These are phyloP conservation scores for Drosophila kikkawai DNA, from an alignment of 1,140 invertebrate genomes.

Conservation along the genomic window DNA sequence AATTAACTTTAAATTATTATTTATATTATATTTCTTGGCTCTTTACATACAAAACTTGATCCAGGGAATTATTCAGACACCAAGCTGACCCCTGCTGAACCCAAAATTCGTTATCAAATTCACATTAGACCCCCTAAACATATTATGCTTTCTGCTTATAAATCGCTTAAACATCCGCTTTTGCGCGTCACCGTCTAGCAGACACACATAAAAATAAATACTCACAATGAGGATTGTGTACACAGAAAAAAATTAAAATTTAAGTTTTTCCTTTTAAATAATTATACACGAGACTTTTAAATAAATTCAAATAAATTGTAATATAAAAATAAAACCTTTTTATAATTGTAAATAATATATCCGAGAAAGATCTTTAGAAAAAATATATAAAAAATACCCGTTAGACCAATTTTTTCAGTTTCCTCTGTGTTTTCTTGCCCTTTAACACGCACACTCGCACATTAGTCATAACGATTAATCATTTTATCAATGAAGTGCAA, in stretches of 20 bases:
- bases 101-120: conserved; percentile 28
- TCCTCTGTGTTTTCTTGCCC: neutral
- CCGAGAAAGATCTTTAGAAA: rapidly evolving
- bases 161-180: conserved; percentile 74
- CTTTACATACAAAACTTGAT: neutral
- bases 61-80: conserved; percentile 3
- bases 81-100: conserved; percentile 30
- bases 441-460: conserved; percentile 4
- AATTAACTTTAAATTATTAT: neutral
- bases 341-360: neutral
- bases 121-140: conserved; percentile 30
- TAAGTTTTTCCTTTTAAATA: too few species aligned
- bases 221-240: neutral
- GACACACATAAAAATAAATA: conserved; percentile 45
- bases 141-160: conserved; percentile 50
- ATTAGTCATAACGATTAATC: conserved; percentile 78
- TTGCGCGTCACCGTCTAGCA: conserved; percentile 52
- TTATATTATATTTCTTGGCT: neutral
- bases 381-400: neutral
- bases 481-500: conserved; percentile 80
- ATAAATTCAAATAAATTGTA: too few species aligned
- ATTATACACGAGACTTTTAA: too few species aligned
- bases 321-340: too few species aligned
- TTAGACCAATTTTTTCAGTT: neutral
- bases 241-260: neutral